A percentile compares a stretch with the other conserved stretches of the same genome.
These are phyloP conservation scores for Nannoperca obscura DNA, from an alignment of 2,797 vertebrate genomes.

Conservation along the genomic window DNA sequence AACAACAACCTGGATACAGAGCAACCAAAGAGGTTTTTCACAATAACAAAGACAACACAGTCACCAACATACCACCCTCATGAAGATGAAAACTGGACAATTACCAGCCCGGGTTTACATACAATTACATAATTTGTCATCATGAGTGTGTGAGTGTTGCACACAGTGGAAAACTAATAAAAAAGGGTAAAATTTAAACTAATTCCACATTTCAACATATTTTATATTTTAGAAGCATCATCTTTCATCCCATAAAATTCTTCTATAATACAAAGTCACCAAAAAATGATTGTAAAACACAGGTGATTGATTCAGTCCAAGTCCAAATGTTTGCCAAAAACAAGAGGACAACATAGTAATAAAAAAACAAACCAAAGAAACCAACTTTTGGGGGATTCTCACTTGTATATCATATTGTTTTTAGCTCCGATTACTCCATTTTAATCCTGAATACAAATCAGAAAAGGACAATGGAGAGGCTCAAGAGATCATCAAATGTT, in stretches of 20 bases:
- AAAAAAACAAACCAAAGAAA: neutral
- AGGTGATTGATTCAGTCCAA: slow-evolving; percentile 28
- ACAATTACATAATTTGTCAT: slow-evolving; percentile 61
- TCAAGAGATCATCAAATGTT: slow-evolving; percentile 45
- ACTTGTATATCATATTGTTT: slow-evolving; percentile 31
- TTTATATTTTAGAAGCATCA: slow-evolving; percentile 29
- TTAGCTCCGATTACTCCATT: slow-evolving; percentile 61
- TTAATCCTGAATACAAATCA: slow-evolving; percentile 68
- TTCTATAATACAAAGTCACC: slow-evolving; percentile 32
- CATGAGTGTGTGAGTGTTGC: slow-evolving; percentile 42
- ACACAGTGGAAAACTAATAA: slow-evolving; percentile 45
- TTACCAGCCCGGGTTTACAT: slow-evolving; percentile 70
- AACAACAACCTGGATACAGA: slow-evolving; percentile 68
- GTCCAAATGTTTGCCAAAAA: slow-evolving; percentile 30
- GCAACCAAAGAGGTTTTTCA: slow-evolving; percentile 67
- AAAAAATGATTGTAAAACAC: slow-evolving; percentile 54
- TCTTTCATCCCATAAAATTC: slow-evolving; percentile 41
- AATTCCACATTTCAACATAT: slow-evolving; percentile 51
- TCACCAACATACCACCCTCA: slow-evolving; percentile 61
- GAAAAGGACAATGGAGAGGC: slow-evolving; percentile 32
- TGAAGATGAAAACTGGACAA: slow-evolving; percentile 59
- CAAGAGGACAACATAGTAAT: slow-evolving; percentile 13
- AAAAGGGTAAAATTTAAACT: slow-evolving; percentile 47
- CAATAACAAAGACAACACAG: slow-evolving; percentile 64
- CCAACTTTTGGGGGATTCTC: slow-evolving; percentile 20